A percentile compares a stretch with the other conserved stretches of the same genome.
Evolutionary conservation across 1,140 invertebrate species (phyloP).

Genomic region (Melipona quadrifasciata): DNA sequence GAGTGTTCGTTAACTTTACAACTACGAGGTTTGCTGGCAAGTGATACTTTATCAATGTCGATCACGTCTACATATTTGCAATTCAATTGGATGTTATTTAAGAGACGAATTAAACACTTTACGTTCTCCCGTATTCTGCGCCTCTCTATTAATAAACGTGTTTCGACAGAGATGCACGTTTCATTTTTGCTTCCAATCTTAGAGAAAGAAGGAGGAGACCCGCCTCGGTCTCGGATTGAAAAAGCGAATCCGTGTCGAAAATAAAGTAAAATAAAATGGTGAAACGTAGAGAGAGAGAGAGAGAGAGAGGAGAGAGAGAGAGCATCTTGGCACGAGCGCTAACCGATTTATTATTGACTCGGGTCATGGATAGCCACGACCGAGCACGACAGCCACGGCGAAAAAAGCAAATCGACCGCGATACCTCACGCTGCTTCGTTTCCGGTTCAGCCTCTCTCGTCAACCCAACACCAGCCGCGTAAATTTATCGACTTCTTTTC

Average conservation of each 20-base stretch:
- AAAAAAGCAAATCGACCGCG: slow-evolving; percentile 20
- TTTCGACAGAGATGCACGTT: not conserved
- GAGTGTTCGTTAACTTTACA: no score
- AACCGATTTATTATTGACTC: slow-evolving; percentile 75
- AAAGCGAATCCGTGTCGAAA: slow-evolving; percentile 28
- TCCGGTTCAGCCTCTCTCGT: not conserved
- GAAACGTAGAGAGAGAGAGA: slow-evolving; percentile 37
- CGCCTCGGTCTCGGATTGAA: not conserved
- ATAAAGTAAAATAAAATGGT: slow-evolving; percentile 64
- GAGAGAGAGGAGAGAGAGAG: slow-evolving; percentile 5
- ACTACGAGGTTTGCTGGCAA: no score
- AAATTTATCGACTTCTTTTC: not conserved
- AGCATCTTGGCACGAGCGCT: slow-evolving; percentile 70
- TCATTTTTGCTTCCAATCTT: not conserved
- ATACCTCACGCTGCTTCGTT: not conserved
- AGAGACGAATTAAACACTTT: no score
- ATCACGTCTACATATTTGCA: no score
- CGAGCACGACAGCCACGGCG: not conserved
- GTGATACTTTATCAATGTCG: no score
- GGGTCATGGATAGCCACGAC: slow-evolving; percentile 69
- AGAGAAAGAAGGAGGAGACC: not conserved
- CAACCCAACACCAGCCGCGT: not conserved
- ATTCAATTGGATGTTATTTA: no score
- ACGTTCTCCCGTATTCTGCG: not conserved
- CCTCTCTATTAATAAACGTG: not conserved